Conservation (phyloP, 1,140 invertebrate genomes). For the Coboldia fuscipes region DNA sequence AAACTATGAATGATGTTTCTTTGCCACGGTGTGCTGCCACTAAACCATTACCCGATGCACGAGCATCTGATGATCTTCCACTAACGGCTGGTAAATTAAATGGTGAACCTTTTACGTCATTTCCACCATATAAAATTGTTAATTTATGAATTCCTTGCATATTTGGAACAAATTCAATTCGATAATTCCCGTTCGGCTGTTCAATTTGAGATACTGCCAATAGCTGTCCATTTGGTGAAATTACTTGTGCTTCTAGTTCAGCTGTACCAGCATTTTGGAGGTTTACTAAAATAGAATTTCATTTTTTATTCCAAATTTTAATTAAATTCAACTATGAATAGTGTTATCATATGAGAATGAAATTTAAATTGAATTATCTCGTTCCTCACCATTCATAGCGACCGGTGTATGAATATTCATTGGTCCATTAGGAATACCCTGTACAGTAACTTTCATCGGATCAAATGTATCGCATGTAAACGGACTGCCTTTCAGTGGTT, state of each 20-base stretch:
- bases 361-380: neutral
- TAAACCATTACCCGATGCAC: slow-evolving; percentile 36
- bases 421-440: slow-evolving; percentile 52
- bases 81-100: slow-evolving; percentile 21
- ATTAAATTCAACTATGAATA: neutral
- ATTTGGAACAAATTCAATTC: slow-evolving; percentile 69
- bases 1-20: slow-evolving; percentile 46
- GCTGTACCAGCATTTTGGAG: slow-evolving; percentile 72
- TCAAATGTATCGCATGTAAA: slow-evolving; percentile 92
- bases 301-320: neutral
- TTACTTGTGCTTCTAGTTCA: slow-evolving; percentile 71
- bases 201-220: slow-evolving; percentile 60
- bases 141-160: slow-evolving; percentile 79
- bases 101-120: slow-evolving; percentile 32
- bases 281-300: slow-evolving; percentile 40
- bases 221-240: slow-evolving; percentile 70
- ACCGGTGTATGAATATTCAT: slow-evolving; percentile 67
- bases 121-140: slow-evolving; percentile 68
- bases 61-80: slow-evolving; percentile 21
- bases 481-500: slow-evolving; percentile 82
- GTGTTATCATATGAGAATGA: neutral
- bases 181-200: slow-evolving; percentile 45
- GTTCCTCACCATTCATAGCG: neutral
- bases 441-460: slow-evolving; percentile 49
- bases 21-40: slow-evolving; percentile 48